Percentiles rank a stretch among this genome's conserved stretches.
Conservation (phyloP, 1,140 invertebrate species). For the Phymorhynchus buccinoides region DNA sequence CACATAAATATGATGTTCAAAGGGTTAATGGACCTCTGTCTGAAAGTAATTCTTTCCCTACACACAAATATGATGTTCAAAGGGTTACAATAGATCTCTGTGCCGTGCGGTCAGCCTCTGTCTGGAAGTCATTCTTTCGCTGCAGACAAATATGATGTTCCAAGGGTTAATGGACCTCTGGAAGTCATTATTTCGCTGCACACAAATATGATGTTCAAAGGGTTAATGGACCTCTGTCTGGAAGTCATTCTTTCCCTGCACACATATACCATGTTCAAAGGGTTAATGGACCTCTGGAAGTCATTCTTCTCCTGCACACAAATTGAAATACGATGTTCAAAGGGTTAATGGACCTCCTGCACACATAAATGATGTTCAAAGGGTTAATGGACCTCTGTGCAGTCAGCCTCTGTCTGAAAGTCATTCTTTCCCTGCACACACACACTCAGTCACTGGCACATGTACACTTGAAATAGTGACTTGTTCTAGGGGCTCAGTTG, state of each 20-base stretch:
- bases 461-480: too few relatives aligned
- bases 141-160: too few relatives aligned
- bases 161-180: too few relatives aligned
- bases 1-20: too few relatives aligned
- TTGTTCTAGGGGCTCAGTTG: too few relatives aligned
- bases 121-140: conserved; percentile 96
- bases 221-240: conserved; percentile 98
- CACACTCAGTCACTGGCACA: too few relatives aligned
- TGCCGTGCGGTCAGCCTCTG: conserved; percentile 95
- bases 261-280: too few relatives aligned
- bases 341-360: conserved; percentile 94
- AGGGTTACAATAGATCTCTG: conserved; percentile 94
- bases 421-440: conserved; percentile 87
- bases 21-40: too few relatives aligned
- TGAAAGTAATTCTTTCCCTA: conserved; percentile 93
- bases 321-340: too few relatives aligned
- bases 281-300: conserved; percentile 97
- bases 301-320: conserved; percentile 89
- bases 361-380: too few relatives aligned
- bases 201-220: too few relatives aligned
- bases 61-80: too few relatives aligned
- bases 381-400: conserved; percentile 97
- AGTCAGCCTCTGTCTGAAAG: conserved; percentile 96
- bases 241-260: conserved; percentile 90
- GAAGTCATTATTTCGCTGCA: conserved; percentile 89